Conservation (phyloP, 2,888 invertebrate genomes). For the Eupithecia abbreviata region DNA sequence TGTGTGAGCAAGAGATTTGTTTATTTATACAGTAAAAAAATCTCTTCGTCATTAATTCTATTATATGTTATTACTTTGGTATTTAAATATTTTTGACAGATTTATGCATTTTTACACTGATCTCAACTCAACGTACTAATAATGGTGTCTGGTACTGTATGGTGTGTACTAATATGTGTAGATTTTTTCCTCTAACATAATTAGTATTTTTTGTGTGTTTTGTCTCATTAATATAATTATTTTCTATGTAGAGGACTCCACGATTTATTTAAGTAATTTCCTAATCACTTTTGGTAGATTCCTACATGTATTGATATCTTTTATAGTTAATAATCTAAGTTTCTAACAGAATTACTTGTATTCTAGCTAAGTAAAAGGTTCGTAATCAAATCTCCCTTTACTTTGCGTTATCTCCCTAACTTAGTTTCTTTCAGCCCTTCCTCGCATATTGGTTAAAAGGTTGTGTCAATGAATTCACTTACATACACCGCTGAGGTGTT, state of each 20-base stretch:
- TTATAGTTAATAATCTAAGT: constrained; percentile 46
- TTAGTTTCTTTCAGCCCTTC: constrained; percentile 48
- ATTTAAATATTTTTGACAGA: neutral
- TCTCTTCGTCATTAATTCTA: neutral
- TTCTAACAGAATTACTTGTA: constrained; percentile 63
- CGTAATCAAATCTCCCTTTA: constrained; percentile 63
- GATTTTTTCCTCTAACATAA: neutral
- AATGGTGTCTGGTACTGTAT: neutral
- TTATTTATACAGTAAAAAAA: neutral
- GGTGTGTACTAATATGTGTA: neutral
- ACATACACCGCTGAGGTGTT: constrained; percentile 18
- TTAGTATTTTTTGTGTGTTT: neutral
- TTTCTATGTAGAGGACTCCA: neutral
- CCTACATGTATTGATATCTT: constrained; percentile 40
- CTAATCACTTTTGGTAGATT: neutral
- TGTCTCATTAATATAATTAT: neutral
- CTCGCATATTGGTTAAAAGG: constrained; percentile 39
- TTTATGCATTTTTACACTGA: neutral
- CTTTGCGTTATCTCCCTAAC: constrained; percentile 58
- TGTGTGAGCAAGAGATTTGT: constrained; percentile 3
- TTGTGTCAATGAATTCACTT: constrained; percentile 25
- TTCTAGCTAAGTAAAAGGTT: constrained; percentile 60
- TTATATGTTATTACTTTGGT: neutral
- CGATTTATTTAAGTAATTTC: neutral
- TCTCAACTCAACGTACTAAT: neutral